Conservation (phyloP, 2,888 invertebrate genomes). For the Tenthredo scrophulariae region DNA sequence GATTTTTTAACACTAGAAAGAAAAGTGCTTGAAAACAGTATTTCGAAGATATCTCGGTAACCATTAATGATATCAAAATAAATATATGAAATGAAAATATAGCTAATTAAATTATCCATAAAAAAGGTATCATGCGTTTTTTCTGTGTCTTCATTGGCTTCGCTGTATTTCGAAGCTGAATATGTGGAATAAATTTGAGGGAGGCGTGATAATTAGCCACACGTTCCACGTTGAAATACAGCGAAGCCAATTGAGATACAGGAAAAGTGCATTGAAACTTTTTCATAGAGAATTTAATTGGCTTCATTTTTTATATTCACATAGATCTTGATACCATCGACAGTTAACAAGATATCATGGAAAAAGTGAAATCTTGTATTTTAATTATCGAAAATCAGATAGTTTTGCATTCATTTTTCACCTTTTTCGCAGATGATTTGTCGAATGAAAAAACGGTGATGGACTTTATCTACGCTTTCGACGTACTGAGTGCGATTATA, state of each 20-base stretch:
- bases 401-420: neutral
- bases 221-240: neutral
- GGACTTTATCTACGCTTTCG: constrained; percentile 23
- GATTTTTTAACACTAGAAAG: too few relatives aligned
- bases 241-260: neutral
- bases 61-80: neutral
- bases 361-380: neutral
- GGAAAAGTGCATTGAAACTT: neutral
- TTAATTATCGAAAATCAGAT: too few relatives aligned
- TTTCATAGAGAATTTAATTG: neutral
- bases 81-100: neutral
- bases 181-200: neutral
- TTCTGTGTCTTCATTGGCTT: neutral
- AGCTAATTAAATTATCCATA: neutral
- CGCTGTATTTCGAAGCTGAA: neutral
- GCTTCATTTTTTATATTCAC: neutral
- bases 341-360: neutral
- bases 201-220: neutral
- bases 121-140: neutral
- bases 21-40: neutral
- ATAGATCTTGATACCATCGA: neutral
- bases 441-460: neutral
- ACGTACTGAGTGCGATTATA: neutral
- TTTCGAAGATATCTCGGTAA: neutral
- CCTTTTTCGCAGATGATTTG: neutral